phyloP scores from a whole-genome alignment of 2,113 vertebrate genomes.

The Microcebus murinus region DNA sequence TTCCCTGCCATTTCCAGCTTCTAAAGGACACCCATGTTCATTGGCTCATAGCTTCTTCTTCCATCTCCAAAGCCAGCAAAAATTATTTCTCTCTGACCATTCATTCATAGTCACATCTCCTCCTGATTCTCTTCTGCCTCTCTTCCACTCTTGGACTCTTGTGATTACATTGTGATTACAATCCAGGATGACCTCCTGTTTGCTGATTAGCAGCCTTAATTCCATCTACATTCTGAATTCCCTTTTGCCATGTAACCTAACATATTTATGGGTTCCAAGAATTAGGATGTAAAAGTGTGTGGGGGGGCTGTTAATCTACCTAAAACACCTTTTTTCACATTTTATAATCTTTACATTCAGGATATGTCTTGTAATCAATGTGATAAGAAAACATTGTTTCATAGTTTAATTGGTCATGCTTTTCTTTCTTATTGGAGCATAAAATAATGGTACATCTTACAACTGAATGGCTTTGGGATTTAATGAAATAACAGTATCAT shows the following conservation, averaged over 20 bases:
- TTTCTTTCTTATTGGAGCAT: slow-evolving; percentile 40
- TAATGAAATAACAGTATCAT: slow-evolving; percentile 37
- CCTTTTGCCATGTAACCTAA: neutral
- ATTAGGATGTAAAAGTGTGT: neutral
- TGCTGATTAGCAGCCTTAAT: slow-evolving; percentile 2
- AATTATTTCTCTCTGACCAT: neutral
- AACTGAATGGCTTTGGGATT: slow-evolving; percentile 15
- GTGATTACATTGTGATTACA: neutral
- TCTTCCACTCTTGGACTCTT: neutral
- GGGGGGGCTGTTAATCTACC: neutral
- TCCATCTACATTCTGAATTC: neutral
- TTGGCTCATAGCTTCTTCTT: neutral
- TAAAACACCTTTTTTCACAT: neutral
- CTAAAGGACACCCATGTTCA: neutral
- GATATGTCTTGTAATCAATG: neutral
- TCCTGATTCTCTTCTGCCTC: neutral
- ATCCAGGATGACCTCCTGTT: neutral
- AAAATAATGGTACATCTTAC: slow-evolving; percentile 39
- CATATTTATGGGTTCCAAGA: neutral
- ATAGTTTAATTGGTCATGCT: slow-evolving; percentile 15
- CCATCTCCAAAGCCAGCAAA: neutral
- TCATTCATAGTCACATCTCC: neutral
- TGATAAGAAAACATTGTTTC: slow-evolving; percentile 10
- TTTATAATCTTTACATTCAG: neutral
- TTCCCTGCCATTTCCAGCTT: neutral